Evolutionary conservation across 2,113 vertebrate species (phyloP), one percentile per base, ranked within the genome.

Genomic region (Corythaeola cristata): DNA sequence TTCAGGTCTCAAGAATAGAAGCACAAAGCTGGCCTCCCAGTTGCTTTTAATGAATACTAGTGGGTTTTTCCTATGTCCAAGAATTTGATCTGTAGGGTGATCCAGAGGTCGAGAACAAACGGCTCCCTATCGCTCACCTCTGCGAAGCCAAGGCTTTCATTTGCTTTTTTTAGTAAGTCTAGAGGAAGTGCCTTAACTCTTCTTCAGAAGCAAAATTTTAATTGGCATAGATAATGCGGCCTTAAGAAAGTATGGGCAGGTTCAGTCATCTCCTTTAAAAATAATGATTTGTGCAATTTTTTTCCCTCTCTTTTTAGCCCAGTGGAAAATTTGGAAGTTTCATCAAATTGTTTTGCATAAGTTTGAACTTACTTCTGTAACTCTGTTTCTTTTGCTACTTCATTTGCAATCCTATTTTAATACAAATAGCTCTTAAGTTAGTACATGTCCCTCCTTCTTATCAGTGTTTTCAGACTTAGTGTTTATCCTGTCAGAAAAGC

Each of bases 141-240:
- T 95, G 88, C 41, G 11, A 73, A 96, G 91, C 91, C 94, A 93
- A 93, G 93, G 95, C 96, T 98, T 97, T 97, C 93, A 96, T 97
- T 97, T 96, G 96, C 96, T 96, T 97, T 97, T 95, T 97, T 98
- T 97, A 98, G 97, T 98, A 96, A 97, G 95, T 97, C 95, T 74
- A 93, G 95, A 97, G 96, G 97, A 97, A 97, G 94, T 95, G 79
- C 94, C 96, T 94, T 63, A 94, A 92, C 95, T 98, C 92, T 85
- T 86, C 95, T 93, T 96, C 95, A 95, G 94, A 92, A 95, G 84
- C 85, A 95, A 92, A 96, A 96, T 97, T 94, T 96, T 94, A 96
- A 96, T 72, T 92, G 85, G 85, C 95, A 89, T 58, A 75, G 91
- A 55, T 91, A 91, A 95, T 37, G 16, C 72, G 60, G 37, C 90